Percentiles rank a stretch among this genome's conserved stretches.
phyloP scores from a whole-genome alignment of 2,113 vertebrate species.

The Pedetes capensis region DNA sequence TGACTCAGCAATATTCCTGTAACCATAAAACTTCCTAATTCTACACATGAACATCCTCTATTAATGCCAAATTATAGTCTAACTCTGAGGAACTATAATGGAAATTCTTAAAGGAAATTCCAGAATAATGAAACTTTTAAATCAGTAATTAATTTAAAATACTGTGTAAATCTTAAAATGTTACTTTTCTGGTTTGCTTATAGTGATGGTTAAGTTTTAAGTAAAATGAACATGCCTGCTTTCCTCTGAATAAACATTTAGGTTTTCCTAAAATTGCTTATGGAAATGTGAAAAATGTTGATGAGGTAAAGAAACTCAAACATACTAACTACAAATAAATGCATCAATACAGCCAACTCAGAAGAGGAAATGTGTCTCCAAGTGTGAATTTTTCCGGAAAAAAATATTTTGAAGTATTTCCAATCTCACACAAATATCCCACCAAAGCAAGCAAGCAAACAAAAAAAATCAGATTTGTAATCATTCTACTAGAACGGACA shows the following conservation, averaged over 20 bases:
- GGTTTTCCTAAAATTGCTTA: not conserved
- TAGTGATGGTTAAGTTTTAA: not conserved
- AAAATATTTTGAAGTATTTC: not conserved
- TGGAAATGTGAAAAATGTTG: not conserved
- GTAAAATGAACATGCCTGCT: not conserved
- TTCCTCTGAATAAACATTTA: not conserved
- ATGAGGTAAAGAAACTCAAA: not conserved
- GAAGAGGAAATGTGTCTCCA: not conserved
- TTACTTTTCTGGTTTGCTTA: not conserved
- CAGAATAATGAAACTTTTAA: not conserved
- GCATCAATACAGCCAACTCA: not conserved
- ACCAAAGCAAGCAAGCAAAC: conserved; percentile 28
- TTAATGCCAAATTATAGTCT: not conserved
- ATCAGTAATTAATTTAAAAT: not conserved
- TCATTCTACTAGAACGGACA: not conserved
- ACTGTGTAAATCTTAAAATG: not conserved
- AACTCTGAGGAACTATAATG: not conserved
- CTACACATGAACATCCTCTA: not conserved
- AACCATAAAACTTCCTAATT: conserved; percentile 26
- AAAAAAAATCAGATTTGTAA: not conserved
- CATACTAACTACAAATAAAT: not conserved
- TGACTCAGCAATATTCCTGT: not conserved
- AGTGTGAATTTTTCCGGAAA: not conserved
- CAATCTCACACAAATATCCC: not conserved
- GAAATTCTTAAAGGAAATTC: conserved; percentile 36